Evolutionary conservation across 2,113 vertebrate genomes (phyloP), one percentile per base, ranked within the genome.

Genomic region (Rhagologus leucostigma): DNA sequence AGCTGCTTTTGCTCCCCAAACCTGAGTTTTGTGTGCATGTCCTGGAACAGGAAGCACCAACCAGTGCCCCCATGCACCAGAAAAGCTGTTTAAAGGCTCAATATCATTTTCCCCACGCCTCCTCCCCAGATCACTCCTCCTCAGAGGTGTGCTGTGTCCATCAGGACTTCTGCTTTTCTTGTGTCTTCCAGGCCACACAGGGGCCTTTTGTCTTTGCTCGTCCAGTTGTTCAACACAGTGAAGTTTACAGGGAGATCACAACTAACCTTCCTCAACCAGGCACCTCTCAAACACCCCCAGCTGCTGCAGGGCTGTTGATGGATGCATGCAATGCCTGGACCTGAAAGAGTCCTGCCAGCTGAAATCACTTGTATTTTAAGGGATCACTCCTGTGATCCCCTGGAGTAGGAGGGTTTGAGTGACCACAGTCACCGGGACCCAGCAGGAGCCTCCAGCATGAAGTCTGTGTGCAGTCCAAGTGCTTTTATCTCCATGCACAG

Each of bases 361-460:
- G 30, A 76, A 85, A 44, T 75, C 18, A 42, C 8, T 23, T 49
- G 23, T 67, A 17, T 74, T 67, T 57, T n/a, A 59, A 60, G 41
- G 11, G 24, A 26, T 49, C 15, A 4, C 18, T 16, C 2, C 29
- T 16, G 3, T 7, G 27, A 84, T 5, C 1, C 15, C 21, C 21
- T 7, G 14, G 26, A 82, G 15, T 6, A 22, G 53, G 22, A 88
- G n/a, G 8, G 5, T 7, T 69, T 37, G 80, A 37, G 19, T 41
- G 8, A 12, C 10, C 2, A 4, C 19, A 39, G 60, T 7, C 7
- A 2, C 12, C 0, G 0, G 1, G 22, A 79, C 10, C 9, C 32
- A 29, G 30, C 0, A 22, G 27, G 7, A 71, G 2, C 32, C 24
- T 75, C 19, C 13, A 19, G n/a, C 9, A 17, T 4, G 11, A 67